Base-by-base conservation (phyloP, 1,140 invertebrate species). In the Solenopsis invicta region DNA sequence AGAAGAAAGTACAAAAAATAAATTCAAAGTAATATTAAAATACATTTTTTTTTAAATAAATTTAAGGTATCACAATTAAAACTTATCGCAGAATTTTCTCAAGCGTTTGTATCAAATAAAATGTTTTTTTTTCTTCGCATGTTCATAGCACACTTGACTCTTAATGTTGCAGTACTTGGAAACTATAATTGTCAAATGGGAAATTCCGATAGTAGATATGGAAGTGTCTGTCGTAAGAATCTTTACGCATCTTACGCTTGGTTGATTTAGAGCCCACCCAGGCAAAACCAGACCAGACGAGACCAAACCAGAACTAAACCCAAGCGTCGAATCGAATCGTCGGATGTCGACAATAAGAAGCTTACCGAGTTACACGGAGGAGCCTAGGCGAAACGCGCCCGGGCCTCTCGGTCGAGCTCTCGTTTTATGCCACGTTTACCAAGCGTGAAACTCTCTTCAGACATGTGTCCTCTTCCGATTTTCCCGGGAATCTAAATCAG, bases 321-420 rank as follows among this genome's bases (percentile, higher is more conserved):
- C n/a, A 41, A 74, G 41, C 50, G 13, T 72, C 41, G 29, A 0
- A 66, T 29, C 84, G 59, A 52, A 61, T 45, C 59, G 61, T 67
- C 66, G 56, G 29, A 80, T 41, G 61, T 84, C 54, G 78, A 80
- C 85, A 71, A 82, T 88, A 87, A 88, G 85, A 82, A 88, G 87
- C 87, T 88, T 88, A 88, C 52, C 24, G 64, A 77, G 85, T 87
- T 76, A 76, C 81, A 59, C 50, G 24, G 21, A 84, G 24, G 21
- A 84, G 24, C 67, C 41, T 45, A 13, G 41, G 37, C 48, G 50
- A 74, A 45, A 2, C 29, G 29, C 29, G 41, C 52, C 71, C 52
- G 37, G 59, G n/a, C n/a, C 54, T 74, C 80, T 61, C 75, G 34
- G 34, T 52, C 75, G 54, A 56, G 71, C 59, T 81, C 45, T 61